Evolutionary conservation across 1,140 invertebrate species (phyloP).

Genomic region (Nymphalis io): DNA sequence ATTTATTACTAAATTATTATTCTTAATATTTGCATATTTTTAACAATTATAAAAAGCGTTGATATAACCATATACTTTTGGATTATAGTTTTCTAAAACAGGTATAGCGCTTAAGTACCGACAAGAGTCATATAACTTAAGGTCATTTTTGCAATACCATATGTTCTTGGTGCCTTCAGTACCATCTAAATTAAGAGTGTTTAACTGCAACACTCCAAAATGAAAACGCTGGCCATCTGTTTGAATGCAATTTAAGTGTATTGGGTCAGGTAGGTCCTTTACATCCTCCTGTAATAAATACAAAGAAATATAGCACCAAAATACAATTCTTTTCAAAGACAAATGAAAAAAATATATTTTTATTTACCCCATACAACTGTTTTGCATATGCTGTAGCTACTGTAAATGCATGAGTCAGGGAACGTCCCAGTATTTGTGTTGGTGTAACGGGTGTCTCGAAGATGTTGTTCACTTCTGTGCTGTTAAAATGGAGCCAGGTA

Average conservation of each 20-base stretch:
- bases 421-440: slow-evolving; percentile 84
- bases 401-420: slow-evolving; percentile 87
- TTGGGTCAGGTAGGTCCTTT: slow-evolving; percentile 86
- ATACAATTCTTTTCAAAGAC: neutral
- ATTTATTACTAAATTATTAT: slow-evolving; percentile 36
- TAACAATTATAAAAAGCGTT: slow-evolving; percentile 87
- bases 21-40: slow-evolving; percentile 30
- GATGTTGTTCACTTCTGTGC: slow-evolving; percentile 83
- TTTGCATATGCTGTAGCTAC: slow-evolving; percentile 86
- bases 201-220: slow-evolving; percentile 92
- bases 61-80: slow-evolving; percentile 88
- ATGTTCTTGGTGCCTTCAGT: slow-evolving; percentile 87
- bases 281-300: slow-evolving; percentile 81
- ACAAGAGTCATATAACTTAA: slow-evolving; percentile 86
- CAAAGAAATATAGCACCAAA: slow-evolving; percentile 12
- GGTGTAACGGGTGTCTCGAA: slow-evolving; percentile 85
- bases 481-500: slow-evolving; percentile 85
- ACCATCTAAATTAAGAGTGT: slow-evolving; percentile 87
- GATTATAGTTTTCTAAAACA: slow-evolving; percentile 87
- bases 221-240: slow-evolving; percentile 88
- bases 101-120: slow-evolving; percentile 84
- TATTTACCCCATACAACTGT: slow-evolving; percentile 85
- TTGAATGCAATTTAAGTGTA: slow-evolving; percentile 90
- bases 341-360: neutral
- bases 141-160: slow-evolving; percentile 86